A percentile compares a stretch with the other conserved stretches of the same genome.
Conservation (phyloP, 2,888 invertebrate species). For the Andrena bicolor region DNA sequence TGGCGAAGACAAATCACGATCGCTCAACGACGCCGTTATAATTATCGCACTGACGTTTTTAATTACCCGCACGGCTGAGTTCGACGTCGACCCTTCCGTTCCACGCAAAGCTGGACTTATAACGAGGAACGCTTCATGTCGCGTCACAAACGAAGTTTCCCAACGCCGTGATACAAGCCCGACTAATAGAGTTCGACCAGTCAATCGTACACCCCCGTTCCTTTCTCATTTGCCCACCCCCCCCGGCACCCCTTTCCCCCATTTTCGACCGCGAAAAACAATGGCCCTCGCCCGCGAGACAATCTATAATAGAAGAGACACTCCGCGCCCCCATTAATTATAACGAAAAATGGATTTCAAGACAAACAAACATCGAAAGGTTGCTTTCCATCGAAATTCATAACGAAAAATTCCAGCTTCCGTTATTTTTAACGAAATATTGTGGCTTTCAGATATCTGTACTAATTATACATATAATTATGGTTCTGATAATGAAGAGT, state of each 20-base stretch:
- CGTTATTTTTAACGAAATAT: background rate
- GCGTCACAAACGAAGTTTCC: conserved; percentile 41
- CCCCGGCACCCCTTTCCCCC: background rate
- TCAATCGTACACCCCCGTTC: conserved; percentile 34
- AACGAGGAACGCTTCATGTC: conserved; percentile 50
- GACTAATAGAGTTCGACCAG: conserved; percentile 56
- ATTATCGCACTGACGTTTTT: conserved; percentile 66
- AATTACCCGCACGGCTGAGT: conserved; percentile 65
- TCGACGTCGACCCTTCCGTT: conserved; percentile 47
- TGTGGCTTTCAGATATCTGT: background rate
- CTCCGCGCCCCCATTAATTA: background rate
- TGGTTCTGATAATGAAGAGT: background rate
- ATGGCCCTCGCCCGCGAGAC: background rate
- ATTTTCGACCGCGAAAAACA: conserved; percentile 20
- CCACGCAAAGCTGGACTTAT: conserved; percentile 45
- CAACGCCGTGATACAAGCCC: conserved; percentile 42
- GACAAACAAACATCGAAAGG: background rate
- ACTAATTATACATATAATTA: background rate
- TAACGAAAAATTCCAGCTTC: background rate
- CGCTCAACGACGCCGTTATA: conserved; percentile 44
- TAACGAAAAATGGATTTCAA: background rate
- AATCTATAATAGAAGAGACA: background rate
- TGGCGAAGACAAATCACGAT: conserved; percentile 42
- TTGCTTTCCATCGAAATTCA: background rate
- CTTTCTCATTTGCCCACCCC: conserved; percentile 37